phyloP scores from a whole-genome alignment of 2,113 vertebrate species.

The Gulo gulo region DNA sequence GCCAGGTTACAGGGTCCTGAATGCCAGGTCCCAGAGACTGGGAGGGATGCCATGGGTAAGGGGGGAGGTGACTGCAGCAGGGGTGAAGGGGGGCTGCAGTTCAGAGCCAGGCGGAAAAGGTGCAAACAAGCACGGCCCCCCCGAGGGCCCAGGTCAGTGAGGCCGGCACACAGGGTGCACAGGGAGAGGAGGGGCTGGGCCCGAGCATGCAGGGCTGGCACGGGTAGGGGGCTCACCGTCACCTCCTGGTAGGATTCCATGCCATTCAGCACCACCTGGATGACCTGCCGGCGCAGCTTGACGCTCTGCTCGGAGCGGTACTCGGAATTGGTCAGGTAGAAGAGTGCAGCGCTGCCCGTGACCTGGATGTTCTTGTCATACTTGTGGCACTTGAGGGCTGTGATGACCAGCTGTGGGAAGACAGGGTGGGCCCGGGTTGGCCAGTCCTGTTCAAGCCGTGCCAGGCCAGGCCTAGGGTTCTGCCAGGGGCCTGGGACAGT shows the following conservation, averaged over 20 bases:
- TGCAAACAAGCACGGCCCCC: not conserved
- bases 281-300: constrained; percentile 92
- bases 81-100: not conserved
- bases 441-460: not conserved
- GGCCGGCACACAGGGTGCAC: not conserved
- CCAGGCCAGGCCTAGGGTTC: not conserved
- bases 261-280: constrained; percentile 97
- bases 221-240: constrained; percentile 88
- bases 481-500: accelerated
- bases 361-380: constrained; percentile 98
- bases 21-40: not conserved
- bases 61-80: too few relatives aligned
- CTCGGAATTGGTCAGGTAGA: constrained; percentile 97
- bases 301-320: constrained; percentile 95
- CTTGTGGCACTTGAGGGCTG: constrained; percentile 96
- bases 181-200: not conserved
- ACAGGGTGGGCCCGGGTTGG: not conserved
- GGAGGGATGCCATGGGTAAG: accelerated
- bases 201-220: not conserved
- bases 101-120: not conserved
- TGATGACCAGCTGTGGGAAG: constrained; percentile 91
- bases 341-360: constrained; percentile 95
- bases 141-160: accelerated
- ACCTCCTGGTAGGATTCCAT: constrained; percentile 99
- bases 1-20: not conserved